A percentile compares a stretch with the other conserved stretches of the same genome.
These are phyloP conservation scores for Plodia interpunctella DNA, from an alignment of 1,140 invertebrate species.

Conservation along the genomic window DNA sequence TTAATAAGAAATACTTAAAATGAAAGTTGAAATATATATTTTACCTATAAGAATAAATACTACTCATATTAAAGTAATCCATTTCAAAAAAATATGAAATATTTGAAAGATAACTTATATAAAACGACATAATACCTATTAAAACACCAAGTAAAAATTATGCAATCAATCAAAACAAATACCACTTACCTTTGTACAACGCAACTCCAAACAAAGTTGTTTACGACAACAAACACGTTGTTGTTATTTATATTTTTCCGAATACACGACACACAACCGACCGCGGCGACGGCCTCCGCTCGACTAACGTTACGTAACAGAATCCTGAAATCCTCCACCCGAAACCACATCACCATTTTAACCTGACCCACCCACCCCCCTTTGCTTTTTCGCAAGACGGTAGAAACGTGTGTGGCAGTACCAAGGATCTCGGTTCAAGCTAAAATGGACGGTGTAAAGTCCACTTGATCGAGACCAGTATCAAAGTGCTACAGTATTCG, in stretches of 20 bases:
- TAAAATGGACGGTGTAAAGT: conserved; percentile 27
- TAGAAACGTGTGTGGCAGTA: not conserved
- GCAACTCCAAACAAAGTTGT: conserved; percentile 38
- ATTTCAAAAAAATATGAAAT: too few relatives aligned
- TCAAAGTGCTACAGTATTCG: conserved; percentile 47
- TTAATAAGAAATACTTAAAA: too few relatives aligned
- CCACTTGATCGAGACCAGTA: conserved; percentile 25
- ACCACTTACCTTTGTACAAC: conserved; percentile 28
- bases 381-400: not conserved
- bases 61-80: too few relatives aligned
- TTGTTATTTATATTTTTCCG: conserved; percentile 62
- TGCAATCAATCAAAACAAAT: conserved; percentile 11
- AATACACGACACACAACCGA: conserved; percentile 34
- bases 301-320: conserved; percentile 66
- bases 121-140: not conserved
- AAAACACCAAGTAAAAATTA: not conserved
- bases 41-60: too few relatives aligned
- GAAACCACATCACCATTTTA: conserved; percentile 29
- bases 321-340: conserved; percentile 56
- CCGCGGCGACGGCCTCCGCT: conserved; percentile 33
- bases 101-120: too few relatives aligned
- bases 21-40: too few relatives aligned
- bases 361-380: conserved; percentile 28
- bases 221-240: conserved; percentile 66
- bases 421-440: conserved; percentile 18